Evolutionary conservation across 2,888 invertebrate species (phyloP), one percentile per base, ranked within the genome.

Genomic region (Arctia plantaginis): DNA sequence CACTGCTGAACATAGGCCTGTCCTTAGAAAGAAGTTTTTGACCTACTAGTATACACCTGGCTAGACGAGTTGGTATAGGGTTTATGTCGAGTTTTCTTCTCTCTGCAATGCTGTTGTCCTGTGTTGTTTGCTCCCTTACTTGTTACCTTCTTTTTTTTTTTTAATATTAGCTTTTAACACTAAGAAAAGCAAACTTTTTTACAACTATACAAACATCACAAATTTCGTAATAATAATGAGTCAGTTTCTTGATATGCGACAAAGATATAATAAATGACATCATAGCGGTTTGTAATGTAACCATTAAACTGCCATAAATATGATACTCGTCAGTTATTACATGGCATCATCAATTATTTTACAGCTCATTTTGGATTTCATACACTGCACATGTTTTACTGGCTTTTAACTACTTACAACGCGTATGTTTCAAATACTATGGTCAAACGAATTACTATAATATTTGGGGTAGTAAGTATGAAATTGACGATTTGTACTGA

Each of bases 181-280:
- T 55, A 27, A 10, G 8, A 59, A 30, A 51, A 20, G 8, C 6
- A 8, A 23, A 23, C 0, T 0, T 59, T 47, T 1, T 15, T 18
- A 20, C 1, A 47, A 47, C 47, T 47, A 47, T 15, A 18, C 15
- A 44, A 0, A 39, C 33, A 51, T 1, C 35, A 10, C 27, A 59
- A 41, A 59, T 39, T n/a, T 47, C 12, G 41, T 41, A 69, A 10
- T 12, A 59, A 27, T 69, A 41, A 30, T 55, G 55, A 62, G 12
- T 69, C n/a, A 69, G 59, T 15, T 18, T 27, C 30, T 12, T 70
- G 20, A 62, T 44, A 70, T 41, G 62, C 27, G 12, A 70, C 62
- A 70, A 12, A 20, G 18, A 62, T 62, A 66, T 13, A 23, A 70
- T 39, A 35, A 69, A 44, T 70, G 70, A 70, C 44, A 70, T 70